phyloP scores from a whole-genome alignment of 1,140 invertebrate genomes.

The Drosophila sturtevanti region DNA sequence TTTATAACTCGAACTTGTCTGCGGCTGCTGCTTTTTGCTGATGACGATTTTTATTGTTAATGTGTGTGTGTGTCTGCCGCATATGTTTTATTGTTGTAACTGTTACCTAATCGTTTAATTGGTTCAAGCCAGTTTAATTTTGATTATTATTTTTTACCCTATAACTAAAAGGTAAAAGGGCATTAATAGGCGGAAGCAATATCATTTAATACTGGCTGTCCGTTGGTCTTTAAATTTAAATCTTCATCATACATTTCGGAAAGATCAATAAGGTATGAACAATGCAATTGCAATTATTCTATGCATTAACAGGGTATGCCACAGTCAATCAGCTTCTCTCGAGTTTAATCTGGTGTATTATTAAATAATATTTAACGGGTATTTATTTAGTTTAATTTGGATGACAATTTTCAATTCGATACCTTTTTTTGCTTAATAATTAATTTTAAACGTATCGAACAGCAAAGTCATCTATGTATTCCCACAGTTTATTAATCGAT shows the following conservation, averaged over 20 bases:
- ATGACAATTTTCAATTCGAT: conserved; percentile 63
- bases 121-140: conserved; percentile 69
- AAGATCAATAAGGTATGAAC: no score
- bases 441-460: conserved; percentile 65
- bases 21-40: conserved; percentile 31
- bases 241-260: no score
- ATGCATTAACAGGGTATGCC: no score
- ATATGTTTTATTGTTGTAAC: conserved; percentile 63
- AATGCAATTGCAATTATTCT: no score
- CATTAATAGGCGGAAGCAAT: neutral
- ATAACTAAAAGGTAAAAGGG: neutral
- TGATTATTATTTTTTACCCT: conserved; percentile 2
- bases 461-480: conserved; percentile 57
- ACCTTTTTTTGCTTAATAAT: conserved; percentile 65
- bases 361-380: conserved; percentile 20
- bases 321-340: neutral
- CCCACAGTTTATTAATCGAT: conserved; percentile 44
- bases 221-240: no score
- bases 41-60: conserved; percentile 33
- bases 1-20: conserved; percentile 65
- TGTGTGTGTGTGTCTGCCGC: conserved; percentile 26
- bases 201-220: neutral
- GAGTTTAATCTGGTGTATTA: conserved; percentile 16
- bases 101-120: conserved; percentile 81
- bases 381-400: conserved; percentile 74